phyloP scores from a whole-genome alignment of 2,113 vertebrate species.

The Manacus vitellinus region DNA sequence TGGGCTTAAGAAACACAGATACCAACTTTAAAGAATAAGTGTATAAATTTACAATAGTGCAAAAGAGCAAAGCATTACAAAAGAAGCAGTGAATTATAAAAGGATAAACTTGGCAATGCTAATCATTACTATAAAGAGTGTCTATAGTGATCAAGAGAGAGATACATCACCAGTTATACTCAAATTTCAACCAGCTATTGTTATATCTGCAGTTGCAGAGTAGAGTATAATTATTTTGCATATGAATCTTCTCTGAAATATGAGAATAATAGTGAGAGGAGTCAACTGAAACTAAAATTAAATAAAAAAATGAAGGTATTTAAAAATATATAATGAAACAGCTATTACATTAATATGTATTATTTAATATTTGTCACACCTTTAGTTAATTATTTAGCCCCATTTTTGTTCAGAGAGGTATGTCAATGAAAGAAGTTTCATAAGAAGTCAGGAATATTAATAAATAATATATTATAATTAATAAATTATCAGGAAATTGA shows the following conservation, averaged over 20 bases:
- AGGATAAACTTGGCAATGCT: no score
- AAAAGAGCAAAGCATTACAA: no score
- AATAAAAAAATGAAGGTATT: neutral
- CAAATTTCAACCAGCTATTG: no score
- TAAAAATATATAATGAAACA: neutral
- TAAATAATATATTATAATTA: neutral
- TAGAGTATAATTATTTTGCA: neutral
- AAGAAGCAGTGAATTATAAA: no score
- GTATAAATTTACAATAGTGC: no score
- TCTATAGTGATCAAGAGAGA: no score
- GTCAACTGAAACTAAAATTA: neutral
- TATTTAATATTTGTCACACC: neutral
- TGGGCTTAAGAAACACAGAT: no score
- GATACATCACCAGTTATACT: no score
- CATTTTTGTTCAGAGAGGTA: neutral
- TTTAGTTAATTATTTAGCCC: neutral
- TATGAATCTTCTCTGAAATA: neutral
- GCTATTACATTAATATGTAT: neutral
- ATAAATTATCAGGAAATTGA: neutral
- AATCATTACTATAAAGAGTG: no score
- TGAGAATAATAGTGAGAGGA: neutral
- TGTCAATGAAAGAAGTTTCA: neutral
- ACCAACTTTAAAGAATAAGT: no score
- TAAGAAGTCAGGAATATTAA: neutral
- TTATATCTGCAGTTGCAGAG: neutral